Evolutionary conservation across 2,797 vertebrate genomes (phyloP).

Genomic region (Malurus splendens): DNA sequence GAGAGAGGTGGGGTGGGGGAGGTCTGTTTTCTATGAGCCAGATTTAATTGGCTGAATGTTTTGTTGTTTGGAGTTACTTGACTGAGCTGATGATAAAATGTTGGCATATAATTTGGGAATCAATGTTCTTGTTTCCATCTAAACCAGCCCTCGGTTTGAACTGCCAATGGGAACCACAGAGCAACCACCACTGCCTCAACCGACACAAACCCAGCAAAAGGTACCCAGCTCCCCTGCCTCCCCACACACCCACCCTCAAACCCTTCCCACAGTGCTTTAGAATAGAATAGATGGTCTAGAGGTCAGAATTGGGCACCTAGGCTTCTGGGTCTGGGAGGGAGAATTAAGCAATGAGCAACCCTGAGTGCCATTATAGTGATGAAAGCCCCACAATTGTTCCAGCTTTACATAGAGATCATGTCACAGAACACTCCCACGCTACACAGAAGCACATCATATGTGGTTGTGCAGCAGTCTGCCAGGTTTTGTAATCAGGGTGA

Average conservation of each 20-base stretch:
- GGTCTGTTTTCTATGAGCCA: neutral
- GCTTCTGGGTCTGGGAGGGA: neutral
- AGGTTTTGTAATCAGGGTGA: neutral
- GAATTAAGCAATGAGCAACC: neutral
- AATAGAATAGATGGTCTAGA: neutral
- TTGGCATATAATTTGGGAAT: neutral
- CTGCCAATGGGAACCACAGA: conserved; percentile 95
- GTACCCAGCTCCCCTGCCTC: conserved; percentile 62
- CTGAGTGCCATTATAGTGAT: neutral
- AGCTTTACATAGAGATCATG: neutral
- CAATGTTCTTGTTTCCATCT: conserved; percentile 8
- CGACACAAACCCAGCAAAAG: conserved; percentile 86
- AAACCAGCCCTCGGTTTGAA: conserved; percentile 93
- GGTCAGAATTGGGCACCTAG: neutral
- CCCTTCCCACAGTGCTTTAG: neutral
- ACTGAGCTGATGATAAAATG: neutral
- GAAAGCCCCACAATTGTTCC: neutral
- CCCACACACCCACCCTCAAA: neutral
- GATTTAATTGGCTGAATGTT: neutral
- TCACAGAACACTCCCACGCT: neutral
- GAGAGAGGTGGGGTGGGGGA: neutral
- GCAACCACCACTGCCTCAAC: conserved; percentile 91
- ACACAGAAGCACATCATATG: neutral
- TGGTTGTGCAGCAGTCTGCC: neutral
- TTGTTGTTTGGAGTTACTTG: neutral